Evolutionary conservation across 2,113 vertebrate species (phyloP), one percentile per base, ranked within the genome.

Genomic region (Microcebus tavaratra): DNA sequence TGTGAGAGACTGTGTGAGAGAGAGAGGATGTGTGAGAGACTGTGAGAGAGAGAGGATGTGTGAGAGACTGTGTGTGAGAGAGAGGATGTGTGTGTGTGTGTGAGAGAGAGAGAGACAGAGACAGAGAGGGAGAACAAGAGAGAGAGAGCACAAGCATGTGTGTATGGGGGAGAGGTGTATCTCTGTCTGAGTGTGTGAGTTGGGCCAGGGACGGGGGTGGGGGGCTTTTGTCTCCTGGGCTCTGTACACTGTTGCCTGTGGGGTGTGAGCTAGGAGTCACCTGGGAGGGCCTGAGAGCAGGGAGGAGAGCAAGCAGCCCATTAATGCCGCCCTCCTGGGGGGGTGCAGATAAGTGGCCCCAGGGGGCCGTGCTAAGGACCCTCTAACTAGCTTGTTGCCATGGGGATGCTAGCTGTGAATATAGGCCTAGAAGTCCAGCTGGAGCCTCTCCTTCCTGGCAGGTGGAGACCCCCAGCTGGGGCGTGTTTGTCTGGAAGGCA

Each of bases 321-420:
- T 97, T 97, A 96, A 90, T 72, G 78, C 67, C 55, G 68, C 93
- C 83, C 79, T 95, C 55, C 90, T 83, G 81, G 65, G 20, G 55
- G 70, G 94, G 82, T 81, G n/a, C 45, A 88, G 90, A 96, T 96
- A 92, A 98, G 97, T 95, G 96, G 96, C 87, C 92, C 94, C 95
- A 97, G 94, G 92, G 34, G 92, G 90, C 81, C 1, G 25, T 67
- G 70, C 90, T 92, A 65, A 97, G 96, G 97, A 96, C 94, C 96
- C 90, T 95, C 80, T 98, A 97, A 97, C 97, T 97, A 95, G 95
- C 92, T 97, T 96, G 97, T 98, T 98, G 92, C 97, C 96, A 97
- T 98, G 97, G 97, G 67, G 94, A 97, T 36, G 48, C 72, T 93
- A 75, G 45, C 95, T 92, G 42, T 97, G 80, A 97, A 96, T 81